These are phyloP conservation scores for Atrina japonica DNA, from an alignment of 2,888 invertebrate species.

Conservation along the genomic window DNA sequence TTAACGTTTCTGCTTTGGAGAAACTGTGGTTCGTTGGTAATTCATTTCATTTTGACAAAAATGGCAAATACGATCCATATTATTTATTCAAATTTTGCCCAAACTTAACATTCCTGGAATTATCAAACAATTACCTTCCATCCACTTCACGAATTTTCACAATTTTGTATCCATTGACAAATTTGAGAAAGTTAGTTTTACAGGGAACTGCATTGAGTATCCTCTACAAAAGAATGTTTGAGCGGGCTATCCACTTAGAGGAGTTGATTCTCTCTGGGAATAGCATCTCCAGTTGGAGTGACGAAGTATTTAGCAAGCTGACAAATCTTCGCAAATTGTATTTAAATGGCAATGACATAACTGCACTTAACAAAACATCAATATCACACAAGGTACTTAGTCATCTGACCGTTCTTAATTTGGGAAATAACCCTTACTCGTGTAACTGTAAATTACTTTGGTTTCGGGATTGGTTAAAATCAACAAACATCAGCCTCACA, in stretches of 20 bases:
- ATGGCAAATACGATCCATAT: constrained; percentile 1
- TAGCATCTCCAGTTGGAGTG: constrained; percentile 15
- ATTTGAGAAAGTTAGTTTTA: constrained; percentile 3
- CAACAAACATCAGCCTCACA: background rate
- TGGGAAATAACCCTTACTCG: constrained; percentile 19
- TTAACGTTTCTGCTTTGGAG: background rate
- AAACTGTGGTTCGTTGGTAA: constrained; percentile 10
- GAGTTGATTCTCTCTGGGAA: constrained; percentile 11
- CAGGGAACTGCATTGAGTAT: background rate
- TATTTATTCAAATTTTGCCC: constrained; percentile 13
- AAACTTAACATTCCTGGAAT: constrained; percentile 4
- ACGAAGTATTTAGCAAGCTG: constrained; percentile 4
- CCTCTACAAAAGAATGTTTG: constrained; percentile 13
- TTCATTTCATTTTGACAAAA: constrained; percentile 24
- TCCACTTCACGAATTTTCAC: background rate
- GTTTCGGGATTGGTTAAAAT: constrained; percentile 18
- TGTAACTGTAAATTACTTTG: constrained; percentile 24
- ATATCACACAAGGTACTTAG: background rate
- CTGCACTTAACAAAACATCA: constrained; percentile 15
- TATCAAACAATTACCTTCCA: constrained; percentile 13
- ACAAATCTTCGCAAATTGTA: background rate
- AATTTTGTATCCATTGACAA: constrained; percentile 5
- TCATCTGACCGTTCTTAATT: background rate
- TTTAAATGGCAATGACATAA: constrained; percentile 20
- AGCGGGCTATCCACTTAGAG: background rate